phyloP scores from a whole-genome alignment of 2,888 invertebrate species.

The Clitarchus hookeri region DNA sequence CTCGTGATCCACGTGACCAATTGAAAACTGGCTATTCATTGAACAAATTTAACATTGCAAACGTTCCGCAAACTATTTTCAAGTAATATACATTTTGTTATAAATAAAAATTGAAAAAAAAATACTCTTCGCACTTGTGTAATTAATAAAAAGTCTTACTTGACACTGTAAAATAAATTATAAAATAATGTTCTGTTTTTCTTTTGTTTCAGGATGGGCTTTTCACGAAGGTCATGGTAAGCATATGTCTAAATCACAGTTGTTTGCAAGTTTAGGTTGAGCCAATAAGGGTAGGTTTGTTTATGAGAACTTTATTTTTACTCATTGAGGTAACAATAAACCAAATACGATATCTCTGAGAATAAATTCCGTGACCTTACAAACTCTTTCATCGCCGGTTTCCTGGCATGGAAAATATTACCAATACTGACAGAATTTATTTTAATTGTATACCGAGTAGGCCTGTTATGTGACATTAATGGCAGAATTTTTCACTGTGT shows the following conservation, averaged over 20 bases:
- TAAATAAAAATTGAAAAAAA: too few relatives aligned
- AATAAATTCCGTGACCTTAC: background rate
- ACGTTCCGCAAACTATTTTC: too few relatives aligned
- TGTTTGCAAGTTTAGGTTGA: background rate
- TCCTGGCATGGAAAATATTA: too few relatives aligned
- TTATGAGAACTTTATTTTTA: background rate
- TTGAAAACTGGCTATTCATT: too few relatives aligned
- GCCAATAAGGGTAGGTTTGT: background rate
- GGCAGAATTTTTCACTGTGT: too few relatives aligned
- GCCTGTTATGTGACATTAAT: too few relatives aligned
- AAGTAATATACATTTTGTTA: too few relatives aligned
- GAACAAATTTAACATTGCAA: too few relatives aligned
- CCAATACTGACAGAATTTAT: background rate
- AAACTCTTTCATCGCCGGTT: too few relatives aligned
- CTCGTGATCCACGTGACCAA: too few relatives aligned
- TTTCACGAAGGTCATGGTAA: background rate
- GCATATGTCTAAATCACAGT: too few relatives aligned
- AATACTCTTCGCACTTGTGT: background rate
- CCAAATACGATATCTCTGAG: background rate
- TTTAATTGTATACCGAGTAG: too few relatives aligned
- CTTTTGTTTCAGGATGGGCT: conserved; percentile 5
- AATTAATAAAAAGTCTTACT: background rate
- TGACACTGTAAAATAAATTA: background rate
- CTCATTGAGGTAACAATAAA: background rate
- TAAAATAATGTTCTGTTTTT: background rate